Evolutionary conservation across 2,113 vertebrate genomes (phyloP).

Genomic region (Xyrauchen texanus): DNA sequence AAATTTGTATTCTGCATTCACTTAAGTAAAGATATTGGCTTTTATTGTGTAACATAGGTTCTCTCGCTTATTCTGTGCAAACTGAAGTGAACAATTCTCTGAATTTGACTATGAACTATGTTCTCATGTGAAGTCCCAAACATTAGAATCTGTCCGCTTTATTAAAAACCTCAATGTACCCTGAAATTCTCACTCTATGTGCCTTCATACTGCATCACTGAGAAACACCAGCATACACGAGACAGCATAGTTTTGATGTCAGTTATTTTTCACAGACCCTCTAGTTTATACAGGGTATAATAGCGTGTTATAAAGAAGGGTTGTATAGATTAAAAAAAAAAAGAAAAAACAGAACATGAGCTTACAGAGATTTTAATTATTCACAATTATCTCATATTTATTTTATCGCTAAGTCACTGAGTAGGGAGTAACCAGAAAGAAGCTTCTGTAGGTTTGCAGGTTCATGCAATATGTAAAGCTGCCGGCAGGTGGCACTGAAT

Average conservation of each 20-base stretch:
- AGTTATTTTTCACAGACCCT: neutral
- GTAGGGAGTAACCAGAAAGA: no score
- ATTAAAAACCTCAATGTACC: slow-evolving; percentile 81
- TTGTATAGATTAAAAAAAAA: no score
- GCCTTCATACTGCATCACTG: slow-evolving; percentile 62
- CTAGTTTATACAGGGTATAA: neutral
- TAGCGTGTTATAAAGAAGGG: no score
- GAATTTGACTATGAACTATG: slow-evolving; percentile 73
- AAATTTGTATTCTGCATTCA: slow-evolving; percentile 97
- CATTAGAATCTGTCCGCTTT: slow-evolving; percentile 76
- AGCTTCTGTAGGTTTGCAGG: no score
- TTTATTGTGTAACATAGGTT: slow-evolving; percentile 86
- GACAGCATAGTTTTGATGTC: neutral
- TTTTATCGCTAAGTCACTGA: no score
- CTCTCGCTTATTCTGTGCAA: slow-evolving; percentile 80
- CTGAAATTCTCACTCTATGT: slow-evolving; percentile 66
- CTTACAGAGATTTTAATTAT: no score
- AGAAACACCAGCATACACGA: neutral
- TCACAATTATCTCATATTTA: no score
- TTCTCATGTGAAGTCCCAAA: slow-evolving; percentile 78
- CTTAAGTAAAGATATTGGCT: slow-evolving; percentile 98
- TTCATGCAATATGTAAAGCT: no score
- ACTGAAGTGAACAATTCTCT: slow-evolving; percentile 72
- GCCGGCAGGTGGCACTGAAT: no score
- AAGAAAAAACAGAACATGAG: no score